Conservation (phyloP, 1,140 invertebrate species). For the Choristoneura fumiferana region DNA sequence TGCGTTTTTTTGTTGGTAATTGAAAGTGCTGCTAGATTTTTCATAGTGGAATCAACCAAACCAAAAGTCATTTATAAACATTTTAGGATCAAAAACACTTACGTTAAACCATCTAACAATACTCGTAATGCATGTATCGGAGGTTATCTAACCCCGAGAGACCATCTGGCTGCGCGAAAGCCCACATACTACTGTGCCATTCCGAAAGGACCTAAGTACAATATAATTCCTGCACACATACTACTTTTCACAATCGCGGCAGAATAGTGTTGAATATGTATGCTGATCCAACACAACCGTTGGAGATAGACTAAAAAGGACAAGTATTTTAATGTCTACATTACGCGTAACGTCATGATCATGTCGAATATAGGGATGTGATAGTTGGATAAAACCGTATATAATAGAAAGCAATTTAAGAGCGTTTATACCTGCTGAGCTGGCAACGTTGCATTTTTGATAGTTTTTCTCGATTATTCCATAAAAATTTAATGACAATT, state of each 20-base stretch:
- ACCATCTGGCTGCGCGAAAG: slow-evolving; percentile 45
- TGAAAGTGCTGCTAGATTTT: no score
- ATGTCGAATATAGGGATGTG: slow-evolving; percentile 5
- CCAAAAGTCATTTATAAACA: not conserved
- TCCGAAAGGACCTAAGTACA: not conserved
- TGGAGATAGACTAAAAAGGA: slow-evolving; percentile 30
- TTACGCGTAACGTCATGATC: slow-evolving; percentile 20
- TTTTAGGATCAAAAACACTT: not conserved
- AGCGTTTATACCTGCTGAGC: no score
- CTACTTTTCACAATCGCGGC: not conserved
- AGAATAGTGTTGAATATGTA: slow-evolving; percentile 32
- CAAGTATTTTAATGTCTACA: slow-evolving; percentile 44
- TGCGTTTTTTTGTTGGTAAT: no score
- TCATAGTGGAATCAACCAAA: no score
- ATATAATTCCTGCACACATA: not conserved
- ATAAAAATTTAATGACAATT: no score
- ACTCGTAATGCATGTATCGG: slow-evolving; percentile 35
- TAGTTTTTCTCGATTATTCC: no score
- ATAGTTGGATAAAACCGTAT: no score
- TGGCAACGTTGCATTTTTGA: no score
- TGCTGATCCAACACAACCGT: slow-evolving; percentile 22
- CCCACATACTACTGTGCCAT: slow-evolving; percentile 21
- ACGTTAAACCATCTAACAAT: slow-evolving; percentile 17
- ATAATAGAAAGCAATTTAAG: no score
- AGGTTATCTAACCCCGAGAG: slow-evolving; percentile 30